Percentiles rank a stretch among this genome's conserved stretches.
Conservation (phyloP, 35 echinoderm and acorn worm species). For the Strongylocentrotus purpuratus region DNA sequence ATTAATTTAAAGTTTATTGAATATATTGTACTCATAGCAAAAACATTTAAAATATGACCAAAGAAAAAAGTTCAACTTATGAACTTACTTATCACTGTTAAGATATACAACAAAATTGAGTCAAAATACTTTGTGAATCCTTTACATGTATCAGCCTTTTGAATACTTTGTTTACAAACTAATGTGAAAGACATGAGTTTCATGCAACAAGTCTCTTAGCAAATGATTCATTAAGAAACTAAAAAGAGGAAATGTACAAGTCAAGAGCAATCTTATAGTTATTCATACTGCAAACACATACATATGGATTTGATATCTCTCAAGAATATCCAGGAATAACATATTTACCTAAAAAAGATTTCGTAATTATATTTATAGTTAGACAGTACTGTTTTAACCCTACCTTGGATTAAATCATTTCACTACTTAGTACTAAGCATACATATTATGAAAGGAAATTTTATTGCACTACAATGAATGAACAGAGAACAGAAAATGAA, state of each 20-base stretch:
- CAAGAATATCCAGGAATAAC: not conserved
- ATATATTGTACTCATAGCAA: not conserved
- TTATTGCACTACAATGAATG: not conserved
- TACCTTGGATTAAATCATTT: not conserved
- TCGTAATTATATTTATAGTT: not conserved
- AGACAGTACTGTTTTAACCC: not conserved
- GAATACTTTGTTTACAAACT: not conserved
- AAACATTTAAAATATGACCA: not conserved
- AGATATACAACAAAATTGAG: not conserved
- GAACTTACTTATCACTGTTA: not conserved
- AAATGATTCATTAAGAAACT: not conserved
- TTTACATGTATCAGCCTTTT: not conserved
- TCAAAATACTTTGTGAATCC: not conserved
- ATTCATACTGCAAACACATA: not conserved
- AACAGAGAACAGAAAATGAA: not conserved
- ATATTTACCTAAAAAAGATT: not conserved
- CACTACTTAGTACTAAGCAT: not conserved
- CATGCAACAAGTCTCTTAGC: not conserved
- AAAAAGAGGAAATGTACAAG: not conserved
- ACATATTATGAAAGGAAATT: not conserved
- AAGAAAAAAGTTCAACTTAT: not conserved
- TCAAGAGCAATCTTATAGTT: not conserved
- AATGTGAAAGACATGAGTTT: not conserved
- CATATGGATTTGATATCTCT: not conserved
- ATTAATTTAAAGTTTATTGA: not conserved